Evolutionary conservation across 2,113 vertebrate genomes (phyloP).

Genomic region (Bambusicola thoracicus): DNA sequence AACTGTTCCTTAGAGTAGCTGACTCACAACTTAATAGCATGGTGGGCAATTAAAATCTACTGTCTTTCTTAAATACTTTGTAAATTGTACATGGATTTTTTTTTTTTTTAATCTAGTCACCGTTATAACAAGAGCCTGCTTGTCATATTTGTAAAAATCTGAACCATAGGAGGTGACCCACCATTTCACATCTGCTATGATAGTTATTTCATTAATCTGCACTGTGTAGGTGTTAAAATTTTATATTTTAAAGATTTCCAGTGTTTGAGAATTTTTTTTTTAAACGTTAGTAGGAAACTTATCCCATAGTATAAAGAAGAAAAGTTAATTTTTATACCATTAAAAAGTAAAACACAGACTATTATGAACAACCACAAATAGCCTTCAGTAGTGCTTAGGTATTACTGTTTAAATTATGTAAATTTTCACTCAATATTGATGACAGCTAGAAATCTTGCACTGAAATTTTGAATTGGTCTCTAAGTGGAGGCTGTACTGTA

Average conservation of each 20-base stretch:
- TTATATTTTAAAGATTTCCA: neutral
- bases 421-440: neutral
- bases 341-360: neutral
- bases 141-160: too few species aligned
- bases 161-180: too few species aligned
- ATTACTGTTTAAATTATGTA: neutral
- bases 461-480: neutral
- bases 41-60: neutral
- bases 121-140: too few species aligned
- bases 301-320: neutral
- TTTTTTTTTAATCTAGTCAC: too few species aligned
- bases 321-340: neutral
- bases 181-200: too few species aligned
- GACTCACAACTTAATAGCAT: neutral
- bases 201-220: neutral
- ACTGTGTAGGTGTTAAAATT: neutral
- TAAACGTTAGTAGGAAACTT: neutral
- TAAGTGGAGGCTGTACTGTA: neutral
- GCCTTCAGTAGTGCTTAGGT: neutral
- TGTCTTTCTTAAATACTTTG: neutral
- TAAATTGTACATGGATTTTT: neutral
- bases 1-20: neutral
- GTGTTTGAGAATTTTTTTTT: neutral
- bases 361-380: neutral
- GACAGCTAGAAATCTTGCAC: neutral